Evolutionary conservation across 2,113 vertebrate species (phyloP).

Genomic region (Cynocephalus volans): DNA sequence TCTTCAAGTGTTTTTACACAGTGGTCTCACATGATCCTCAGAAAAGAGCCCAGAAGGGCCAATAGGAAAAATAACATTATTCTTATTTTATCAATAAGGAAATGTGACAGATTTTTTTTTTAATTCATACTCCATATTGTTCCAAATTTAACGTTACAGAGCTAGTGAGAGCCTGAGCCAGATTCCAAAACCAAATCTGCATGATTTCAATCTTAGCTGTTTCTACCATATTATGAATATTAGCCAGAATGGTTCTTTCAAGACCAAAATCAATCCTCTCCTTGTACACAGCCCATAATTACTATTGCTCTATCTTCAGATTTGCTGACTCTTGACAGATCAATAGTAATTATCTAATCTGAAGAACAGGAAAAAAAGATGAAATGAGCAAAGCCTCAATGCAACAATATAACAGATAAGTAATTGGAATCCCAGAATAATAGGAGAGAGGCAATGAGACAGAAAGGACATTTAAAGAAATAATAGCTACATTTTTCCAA

Average conservation of each 20-base stretch:
- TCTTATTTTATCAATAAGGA: constrained; percentile 50
- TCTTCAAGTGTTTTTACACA: neutral
- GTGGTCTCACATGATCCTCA: neutral
- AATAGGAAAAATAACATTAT: neutral
- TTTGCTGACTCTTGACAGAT: neutral
- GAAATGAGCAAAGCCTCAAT: neutral
- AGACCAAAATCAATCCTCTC: neutral
- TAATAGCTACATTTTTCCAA: neutral
- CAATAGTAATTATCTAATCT: neutral
- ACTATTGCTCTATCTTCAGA: too few species aligned
- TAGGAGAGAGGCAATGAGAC: neutral
- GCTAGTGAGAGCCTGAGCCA: neutral
- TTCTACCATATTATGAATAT: neutral
- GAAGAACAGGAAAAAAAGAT: neutral
- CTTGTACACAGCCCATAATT: neutral
- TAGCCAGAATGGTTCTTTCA: neutral
- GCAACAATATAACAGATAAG: neutral
- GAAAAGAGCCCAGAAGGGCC: neutral
- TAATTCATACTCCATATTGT: neutral
- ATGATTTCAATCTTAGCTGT: neutral
- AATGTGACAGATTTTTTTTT: neutral
- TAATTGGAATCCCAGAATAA: neutral
- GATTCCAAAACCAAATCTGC: constrained; percentile 39
- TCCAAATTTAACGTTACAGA: neutral
- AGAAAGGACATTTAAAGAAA: neutral